Conservation (phyloP, 2,888 invertebrate species). For the Ormyrus thymus region DNA sequence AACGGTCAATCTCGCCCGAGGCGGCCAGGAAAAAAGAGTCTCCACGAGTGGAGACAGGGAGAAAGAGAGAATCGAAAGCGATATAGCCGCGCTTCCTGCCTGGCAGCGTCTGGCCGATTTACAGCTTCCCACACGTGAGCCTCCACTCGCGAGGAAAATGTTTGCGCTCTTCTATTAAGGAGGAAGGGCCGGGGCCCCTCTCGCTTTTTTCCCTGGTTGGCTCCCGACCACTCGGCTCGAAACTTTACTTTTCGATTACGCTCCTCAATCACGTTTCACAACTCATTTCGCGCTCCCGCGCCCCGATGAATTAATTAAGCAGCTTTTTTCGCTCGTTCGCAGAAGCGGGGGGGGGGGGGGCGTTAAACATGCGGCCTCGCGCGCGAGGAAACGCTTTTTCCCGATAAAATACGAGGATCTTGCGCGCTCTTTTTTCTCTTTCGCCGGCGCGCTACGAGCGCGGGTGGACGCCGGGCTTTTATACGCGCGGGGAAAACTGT, state of each 20-base stretch:
- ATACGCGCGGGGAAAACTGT: background rate
- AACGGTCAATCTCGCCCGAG: conserved; percentile 68
- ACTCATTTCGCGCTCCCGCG: conserved; percentile 53
- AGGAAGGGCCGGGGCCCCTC: background rate
- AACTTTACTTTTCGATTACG: conserved; percentile 58
- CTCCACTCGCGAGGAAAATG: conserved; percentile 28
- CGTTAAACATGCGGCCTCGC: background rate
- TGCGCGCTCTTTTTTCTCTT: no score
- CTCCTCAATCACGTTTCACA: conserved; percentile 57
- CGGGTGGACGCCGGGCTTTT: no score
- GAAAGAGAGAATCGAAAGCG: background rate
- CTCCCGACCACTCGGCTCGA: conserved; percentile 15
- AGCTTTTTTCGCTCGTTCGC: conserved; percentile 6
- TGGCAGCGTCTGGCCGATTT: conserved; percentile 4
- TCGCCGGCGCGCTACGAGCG: no score
- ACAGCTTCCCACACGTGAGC: background rate
- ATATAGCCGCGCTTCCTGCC: background rate
- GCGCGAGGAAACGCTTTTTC: background rate
- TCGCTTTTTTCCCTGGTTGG: background rate
- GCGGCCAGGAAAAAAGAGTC: conserved; percentile 58
- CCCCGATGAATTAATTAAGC: conserved; percentile 55
- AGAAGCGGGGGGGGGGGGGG: no score
- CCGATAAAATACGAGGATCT: no score
- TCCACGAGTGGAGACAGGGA: background rate
- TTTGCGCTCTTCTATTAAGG: conserved; percentile 22